phyloP scores from a whole-genome alignment of 35 echinoderm and acorn worm species.

The Ophiothrix spiculata region DNA sequence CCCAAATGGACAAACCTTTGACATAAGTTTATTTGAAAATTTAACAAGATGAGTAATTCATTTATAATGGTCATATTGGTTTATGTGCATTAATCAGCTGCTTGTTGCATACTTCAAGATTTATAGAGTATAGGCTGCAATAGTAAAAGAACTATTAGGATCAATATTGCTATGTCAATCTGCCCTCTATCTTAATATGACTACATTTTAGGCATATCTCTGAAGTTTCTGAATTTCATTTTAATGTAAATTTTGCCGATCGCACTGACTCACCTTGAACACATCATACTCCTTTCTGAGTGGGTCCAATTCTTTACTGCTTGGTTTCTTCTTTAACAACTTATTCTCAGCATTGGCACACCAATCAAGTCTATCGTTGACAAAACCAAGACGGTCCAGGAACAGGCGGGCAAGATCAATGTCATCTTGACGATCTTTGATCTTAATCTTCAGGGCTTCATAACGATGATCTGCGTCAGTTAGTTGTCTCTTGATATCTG shows the following conservation, averaged over 20 bases:
- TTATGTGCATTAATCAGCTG: too few species aligned
- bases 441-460: slow-evolving; percentile 64
- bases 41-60: too few species aligned
- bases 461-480: slow-evolving; percentile 78
- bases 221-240: not conserved
- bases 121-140: too few species aligned
- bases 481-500: slow-evolving; percentile 74
- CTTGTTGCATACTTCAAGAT: too few species aligned
- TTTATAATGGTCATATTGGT: too few species aligned
- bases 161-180: too few species aligned
- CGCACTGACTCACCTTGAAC: slow-evolving; percentile 60
- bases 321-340: slow-evolving; percentile 71
- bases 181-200: not conserved
- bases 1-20: too few species aligned
- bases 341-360: slow-evolving; percentile 70
- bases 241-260: too few species aligned
- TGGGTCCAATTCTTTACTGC: slow-evolving; percentile 73
- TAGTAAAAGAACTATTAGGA: too few species aligned
- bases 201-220: not conserved
- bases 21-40: too few species aligned
- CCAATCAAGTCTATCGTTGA: slow-evolving; percentile 90
- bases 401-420: slow-evolving; percentile 73
- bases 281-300: slow-evolving; percentile 76
- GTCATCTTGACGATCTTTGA: slow-evolving; percentile 85
- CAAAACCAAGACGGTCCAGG: slow-evolving; percentile 72